Conservation (phyloP, 2,888 invertebrate genomes). For the Eurytoma adleriae region DNA sequence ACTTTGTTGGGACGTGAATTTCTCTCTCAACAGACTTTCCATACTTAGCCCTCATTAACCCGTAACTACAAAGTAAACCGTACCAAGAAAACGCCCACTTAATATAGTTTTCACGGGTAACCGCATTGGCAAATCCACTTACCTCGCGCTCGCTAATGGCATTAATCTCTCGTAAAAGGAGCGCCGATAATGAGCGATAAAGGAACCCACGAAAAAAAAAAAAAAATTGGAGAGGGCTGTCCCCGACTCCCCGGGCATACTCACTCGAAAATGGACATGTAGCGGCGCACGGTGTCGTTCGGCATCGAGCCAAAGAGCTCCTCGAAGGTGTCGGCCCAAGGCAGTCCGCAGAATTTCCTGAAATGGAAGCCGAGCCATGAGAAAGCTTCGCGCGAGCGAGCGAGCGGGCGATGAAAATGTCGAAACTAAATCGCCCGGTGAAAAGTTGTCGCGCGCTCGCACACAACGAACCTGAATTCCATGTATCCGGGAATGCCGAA, state of each 20-base stretch:
- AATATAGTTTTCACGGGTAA: no score
- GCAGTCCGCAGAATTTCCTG: conserved; percentile 91
- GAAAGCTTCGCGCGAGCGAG: conserved; percentile 4
- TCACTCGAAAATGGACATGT: conserved; percentile 89
- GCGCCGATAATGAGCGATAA: conserved; percentile 12
- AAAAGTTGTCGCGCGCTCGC: conserved; percentile 29
- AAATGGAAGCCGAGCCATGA: conserved; percentile 47
- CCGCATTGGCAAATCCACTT: no score
- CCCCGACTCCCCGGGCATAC: conserved; percentile 66
- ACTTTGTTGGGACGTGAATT: no score
- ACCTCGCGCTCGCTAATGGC: no score
- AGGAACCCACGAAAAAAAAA: background rate
- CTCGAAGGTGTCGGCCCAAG: conserved; percentile 86
- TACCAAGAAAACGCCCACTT: no score
- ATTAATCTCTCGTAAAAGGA: background rate
- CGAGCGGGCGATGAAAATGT: conserved; percentile 28
- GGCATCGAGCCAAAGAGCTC: conserved; percentile 92
- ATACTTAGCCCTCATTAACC: no score
- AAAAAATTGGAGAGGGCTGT: background rate
- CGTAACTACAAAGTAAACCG: no score
- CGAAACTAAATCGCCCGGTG: conserved; percentile 35
- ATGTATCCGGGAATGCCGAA: conserved; percentile 95
- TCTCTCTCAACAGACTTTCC: no score
- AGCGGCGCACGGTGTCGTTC: conserved; percentile 90
- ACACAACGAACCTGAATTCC: conserved; percentile 82